Conservation (phyloP, 1,140 invertebrate genomes). For the Triops cancriformis region DNA sequence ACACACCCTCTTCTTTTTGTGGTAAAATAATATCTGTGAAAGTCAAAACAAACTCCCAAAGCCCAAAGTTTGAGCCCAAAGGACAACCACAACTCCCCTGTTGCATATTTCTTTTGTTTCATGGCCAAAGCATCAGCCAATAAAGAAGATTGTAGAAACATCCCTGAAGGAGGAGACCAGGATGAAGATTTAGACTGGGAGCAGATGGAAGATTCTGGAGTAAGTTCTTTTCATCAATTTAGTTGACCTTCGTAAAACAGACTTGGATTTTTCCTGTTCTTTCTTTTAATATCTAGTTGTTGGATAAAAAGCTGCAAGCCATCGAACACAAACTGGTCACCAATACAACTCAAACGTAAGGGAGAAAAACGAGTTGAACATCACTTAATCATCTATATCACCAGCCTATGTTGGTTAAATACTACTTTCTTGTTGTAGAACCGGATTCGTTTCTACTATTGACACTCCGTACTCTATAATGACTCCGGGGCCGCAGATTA, state of each 20-base stretch:
- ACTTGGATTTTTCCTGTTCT: not conserved
- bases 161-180: not conserved
- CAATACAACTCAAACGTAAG: not conserved
- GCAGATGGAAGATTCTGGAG: constrained; percentile 7
- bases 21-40: no score
- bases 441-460: not conserved
- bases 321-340: not conserved
- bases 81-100: no score
- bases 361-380: no score
- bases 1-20: no score
- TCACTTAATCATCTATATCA: no score
- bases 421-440: not conserved
- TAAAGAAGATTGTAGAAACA: not conserved
- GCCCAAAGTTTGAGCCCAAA: no score
- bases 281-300: not conserved
- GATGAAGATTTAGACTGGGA: constrained; percentile 5
- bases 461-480: not conserved
- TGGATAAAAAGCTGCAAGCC: not conserved
- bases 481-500: not conserved
- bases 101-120: not conserved
- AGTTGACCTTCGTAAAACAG: not conserved
- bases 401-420: no score
- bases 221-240: not conserved
- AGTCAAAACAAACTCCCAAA: no score
- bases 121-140: not conserved